Base-by-base conservation (phyloP, 1,140 invertebrate species). In the Drosophila guanche region DNA sequence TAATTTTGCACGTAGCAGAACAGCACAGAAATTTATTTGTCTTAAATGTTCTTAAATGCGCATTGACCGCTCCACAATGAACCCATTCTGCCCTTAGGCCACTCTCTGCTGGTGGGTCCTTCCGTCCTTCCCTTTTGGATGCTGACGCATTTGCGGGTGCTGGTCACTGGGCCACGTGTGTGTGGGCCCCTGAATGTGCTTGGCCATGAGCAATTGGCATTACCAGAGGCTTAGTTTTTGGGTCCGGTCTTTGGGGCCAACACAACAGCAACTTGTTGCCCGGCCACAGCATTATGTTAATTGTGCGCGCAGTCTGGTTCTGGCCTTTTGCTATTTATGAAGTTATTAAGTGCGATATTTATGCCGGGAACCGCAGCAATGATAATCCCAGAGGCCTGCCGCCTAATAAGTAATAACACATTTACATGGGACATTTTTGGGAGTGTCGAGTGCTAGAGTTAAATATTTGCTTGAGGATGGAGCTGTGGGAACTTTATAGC, bases 311-410 rank as follows among this genome's bases (percentile, higher is more conserved):
- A 69, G 62, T 58, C 53, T 51, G 47, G 70, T 53, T 58, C 47
- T 53, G 43, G 29, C 54, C 56, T 37, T 22, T 22, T 41, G 67
- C 47, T 62, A 62, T 83, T 83, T 70, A 73, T 79, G 58, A 62
- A 77, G 60, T 74, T 81, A 86, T 86, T 81, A 81, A 86, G 73
- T 77, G 58, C 25, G 47, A 42, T 48, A 58, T 77, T 85, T 67
- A 72, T 69, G 40, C 56, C 42, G 4, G 47, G 50, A 45, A 50
- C 60, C 62, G 27, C 54, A 60, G 51, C 14, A 54, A 45, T 23
- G 72, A 42, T 16, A 33, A 63, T 60, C 78, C 55, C 52, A 72
- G 22, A 57, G 60, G 61, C 75, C 56, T 73, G 66, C 37, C 47
- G 60, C 55, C 48, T 40, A 62, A 67, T 60, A 72, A 85, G 66